phyloP scores from a whole-genome alignment of 2,888 invertebrate species.

The Ophioninae sp. region DNA sequence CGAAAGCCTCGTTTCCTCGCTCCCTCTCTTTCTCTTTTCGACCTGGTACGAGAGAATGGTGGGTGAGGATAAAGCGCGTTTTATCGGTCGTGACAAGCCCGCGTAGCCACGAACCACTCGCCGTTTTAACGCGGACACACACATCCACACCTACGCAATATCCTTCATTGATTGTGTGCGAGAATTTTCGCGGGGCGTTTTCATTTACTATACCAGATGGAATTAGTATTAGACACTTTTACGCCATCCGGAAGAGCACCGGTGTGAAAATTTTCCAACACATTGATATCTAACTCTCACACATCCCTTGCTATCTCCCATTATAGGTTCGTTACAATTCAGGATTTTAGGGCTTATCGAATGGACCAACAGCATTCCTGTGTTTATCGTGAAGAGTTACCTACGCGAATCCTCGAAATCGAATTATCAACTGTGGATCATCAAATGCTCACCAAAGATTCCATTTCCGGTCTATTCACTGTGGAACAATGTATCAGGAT shows the following conservation, averaged over 20 bases:
- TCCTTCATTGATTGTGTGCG: constrained; percentile 6
- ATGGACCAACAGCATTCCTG: background rate
- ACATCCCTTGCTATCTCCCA: background rate
- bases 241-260: constrained; percentile 14
- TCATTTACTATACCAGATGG: constrained; percentile 22
- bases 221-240: constrained; percentile 14
- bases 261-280: constrained; percentile 20
- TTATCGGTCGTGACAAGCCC: constrained; percentile 58
- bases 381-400: background rate
- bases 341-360: constrained; percentile 2
- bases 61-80: constrained; percentile 57
- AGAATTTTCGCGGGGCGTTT: constrained; percentile 17
- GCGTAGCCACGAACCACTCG: constrained; percentile 47
- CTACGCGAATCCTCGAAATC: background rate
- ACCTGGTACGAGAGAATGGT: constrained; percentile 23
- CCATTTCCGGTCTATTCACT: background rate
- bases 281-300: background rate
- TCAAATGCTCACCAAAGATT: background rate
- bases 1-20: constrained; percentile 38
- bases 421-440: background rate
- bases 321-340: constrained; percentile 21
- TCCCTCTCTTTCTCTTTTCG: constrained; percentile 18
- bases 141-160: constrained; percentile 16
- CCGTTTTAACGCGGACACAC: constrained; percentile 33
- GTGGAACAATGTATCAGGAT: background rate